Conservation (phyloP, 2,113 vertebrate genomes). For the Gambusia affinis region DNA sequence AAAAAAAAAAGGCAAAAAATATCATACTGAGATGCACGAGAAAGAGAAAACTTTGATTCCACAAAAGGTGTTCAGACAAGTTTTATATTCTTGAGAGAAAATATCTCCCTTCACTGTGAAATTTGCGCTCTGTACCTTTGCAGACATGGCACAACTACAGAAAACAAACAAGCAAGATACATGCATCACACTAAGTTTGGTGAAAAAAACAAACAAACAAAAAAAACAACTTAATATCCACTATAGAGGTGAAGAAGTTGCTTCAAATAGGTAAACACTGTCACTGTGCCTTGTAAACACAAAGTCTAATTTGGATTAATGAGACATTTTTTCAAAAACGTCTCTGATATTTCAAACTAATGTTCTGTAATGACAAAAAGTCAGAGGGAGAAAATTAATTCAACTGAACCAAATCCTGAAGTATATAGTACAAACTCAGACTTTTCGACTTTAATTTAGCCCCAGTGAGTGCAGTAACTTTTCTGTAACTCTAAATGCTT, state of each 20-base stretch:
- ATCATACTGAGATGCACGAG: neutral
- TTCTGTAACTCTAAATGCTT: conserved; percentile 1
- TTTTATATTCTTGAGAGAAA: neutral
- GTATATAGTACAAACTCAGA: conserved; percentile 11
- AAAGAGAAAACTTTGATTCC: neutral
- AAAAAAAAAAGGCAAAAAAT: neutral
- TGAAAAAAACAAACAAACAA: neutral
- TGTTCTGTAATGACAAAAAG: neutral
- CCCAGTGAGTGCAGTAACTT: conserved; percentile 26
- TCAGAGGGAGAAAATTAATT: neutral
- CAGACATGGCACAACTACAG: neutral
- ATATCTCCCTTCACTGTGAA: neutral
- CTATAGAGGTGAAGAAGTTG: conserved; percentile 16
- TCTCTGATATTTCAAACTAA: conserved; percentile 23
- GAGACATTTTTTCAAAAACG: conserved; percentile 44
- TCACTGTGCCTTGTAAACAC: conserved; percentile 37
- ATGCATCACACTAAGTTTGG: neutral
- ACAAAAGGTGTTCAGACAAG: neutral
- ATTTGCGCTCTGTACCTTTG: neutral
- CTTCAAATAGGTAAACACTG: conserved; percentile 25
- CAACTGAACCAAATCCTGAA: conserved; percentile 18
- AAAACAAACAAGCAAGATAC: neutral
- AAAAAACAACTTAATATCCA: neutral
- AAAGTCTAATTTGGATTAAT: conserved; percentile 45
- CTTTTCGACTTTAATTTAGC: conserved; percentile 19